Conservation (phyloP, 2,113 vertebrate genomes). For the Dicaeum eximium region DNA sequence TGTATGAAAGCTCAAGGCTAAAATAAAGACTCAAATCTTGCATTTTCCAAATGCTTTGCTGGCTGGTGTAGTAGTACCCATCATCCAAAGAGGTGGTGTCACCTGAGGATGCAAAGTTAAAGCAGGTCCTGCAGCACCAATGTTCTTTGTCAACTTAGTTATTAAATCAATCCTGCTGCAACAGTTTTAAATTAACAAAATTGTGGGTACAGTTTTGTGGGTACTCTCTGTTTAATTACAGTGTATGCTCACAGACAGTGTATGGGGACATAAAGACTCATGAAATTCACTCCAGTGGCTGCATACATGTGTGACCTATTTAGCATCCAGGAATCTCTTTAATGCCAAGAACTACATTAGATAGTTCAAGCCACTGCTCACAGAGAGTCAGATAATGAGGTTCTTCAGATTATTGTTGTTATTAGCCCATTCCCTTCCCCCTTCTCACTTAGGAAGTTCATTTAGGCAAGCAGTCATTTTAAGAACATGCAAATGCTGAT, state of each 20-base stretch:
- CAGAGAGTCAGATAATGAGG: constrained; percentile 1
- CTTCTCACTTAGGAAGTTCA: constrained; percentile 30
- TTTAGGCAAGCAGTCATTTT: constrained; percentile 57
- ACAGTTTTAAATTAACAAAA: neutral
- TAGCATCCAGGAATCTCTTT: constrained; percentile 32
- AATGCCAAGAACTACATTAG: constrained; percentile 43
- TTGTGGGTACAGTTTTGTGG: neutral
- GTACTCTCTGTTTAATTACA: constrained; percentile 33
- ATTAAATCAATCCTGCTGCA: neutral
- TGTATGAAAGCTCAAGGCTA: neutral
- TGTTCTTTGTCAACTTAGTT: neutral
- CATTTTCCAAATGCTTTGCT: neutral
- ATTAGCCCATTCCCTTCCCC: constrained; percentile 37
- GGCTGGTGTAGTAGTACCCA: accelerated
- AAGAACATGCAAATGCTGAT: constrained; percentile 20
- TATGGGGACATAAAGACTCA: neutral
- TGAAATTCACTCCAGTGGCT: neutral
- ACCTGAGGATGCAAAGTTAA: neutral
- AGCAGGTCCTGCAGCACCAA: neutral
- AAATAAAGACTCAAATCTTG: neutral
- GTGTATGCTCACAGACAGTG: neutral
- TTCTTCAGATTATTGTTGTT: constrained; percentile 42
- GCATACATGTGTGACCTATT: constrained; percentile 38
- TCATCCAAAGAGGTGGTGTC: neutral
- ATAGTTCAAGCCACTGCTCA: constrained; percentile 55